Evolutionary conservation across 2,888 invertebrate species (phyloP), one percentile per base, ranked within the genome.

Genomic region (Scaptomyza tumidula): DNA sequence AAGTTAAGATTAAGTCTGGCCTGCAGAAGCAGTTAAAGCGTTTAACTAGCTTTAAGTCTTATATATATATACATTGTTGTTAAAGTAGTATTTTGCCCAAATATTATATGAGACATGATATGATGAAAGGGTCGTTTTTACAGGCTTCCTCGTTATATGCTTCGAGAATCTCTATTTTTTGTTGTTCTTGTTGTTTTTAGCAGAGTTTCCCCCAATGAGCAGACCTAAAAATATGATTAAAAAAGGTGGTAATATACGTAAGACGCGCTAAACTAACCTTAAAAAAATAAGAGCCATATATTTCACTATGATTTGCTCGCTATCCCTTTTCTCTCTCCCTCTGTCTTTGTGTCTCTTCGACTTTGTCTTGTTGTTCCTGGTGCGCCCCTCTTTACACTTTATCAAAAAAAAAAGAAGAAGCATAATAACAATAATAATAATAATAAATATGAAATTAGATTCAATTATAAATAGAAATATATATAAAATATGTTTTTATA

Each of bases 111-210:
- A 24, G 24, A 24, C 24, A 19, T 19, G 19, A 19, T 19, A 59
- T 33, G 13, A 56, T 55, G 53, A 54, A 52, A 73, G 70, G 75
- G 58, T 66, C 63, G 71, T 69, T 76, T 16, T 44, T 31, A 53
- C 66, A 84, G 78, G 69, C 73, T 85, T 79, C 73, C 79, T 78
- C 70, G 71, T 77, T 80, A 90, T 91, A 90, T 90, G 90, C 90
- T 90, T 89, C 90, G 90, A 90, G 90, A 90, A 90, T 80, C 73
- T 90, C 90, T 90, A 90, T 90, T 90, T 90, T 88, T 86, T 84
- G 85, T 83, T 83, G 85, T 83, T 87, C 85, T 87, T 87, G 87
- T 83, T 87, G 83, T 74, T 78, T 85, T 85, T 80, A 84, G 78
- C 78, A 83, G 75, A 83, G 59, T 69, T 56, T 16, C 16, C 41